phyloP scores from a whole-genome alignment of 2,888 invertebrate species.

The Cephus runcator region DNA sequence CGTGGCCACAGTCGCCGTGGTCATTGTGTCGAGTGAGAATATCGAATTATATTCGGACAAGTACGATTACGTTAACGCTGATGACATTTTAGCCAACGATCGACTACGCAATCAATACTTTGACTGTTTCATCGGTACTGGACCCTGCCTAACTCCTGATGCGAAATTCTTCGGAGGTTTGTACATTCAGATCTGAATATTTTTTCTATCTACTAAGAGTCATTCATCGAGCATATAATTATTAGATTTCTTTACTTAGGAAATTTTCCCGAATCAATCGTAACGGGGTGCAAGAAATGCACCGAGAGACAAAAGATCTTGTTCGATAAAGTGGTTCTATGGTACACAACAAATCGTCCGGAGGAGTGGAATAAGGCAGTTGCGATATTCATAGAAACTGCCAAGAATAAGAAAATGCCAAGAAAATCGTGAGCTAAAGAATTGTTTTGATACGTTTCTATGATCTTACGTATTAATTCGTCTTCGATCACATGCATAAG shows the following conservation, averaged over 20 bases:
- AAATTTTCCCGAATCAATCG: slow-evolving; percentile 44
- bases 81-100: slow-evolving; percentile 46
- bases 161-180: slow-evolving; percentile 49
- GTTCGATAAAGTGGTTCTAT: slow-evolving; percentile 41
- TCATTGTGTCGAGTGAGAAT: slow-evolving; percentile 25
- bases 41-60: slow-evolving; percentile 46
- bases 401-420: neutral
- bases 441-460: neutral
- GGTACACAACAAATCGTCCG: slow-evolving; percentile 45
- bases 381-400: neutral
- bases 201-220: neutral
- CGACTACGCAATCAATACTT: slow-evolving; percentile 50
- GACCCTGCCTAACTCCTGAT: slow-evolving; percentile 46
- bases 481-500: neutral
- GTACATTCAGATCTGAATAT: neutral
- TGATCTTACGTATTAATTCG: neutral
- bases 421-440: neutral
- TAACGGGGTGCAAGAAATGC: slow-evolving; percentile 48
- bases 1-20: slow-evolving; percentile 15
- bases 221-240: neutral
- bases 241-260: slow-evolving; percentile 22
- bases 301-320: slow-evolving; percentile 44
- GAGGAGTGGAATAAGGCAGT: slow-evolving; percentile 35
- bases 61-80: slow-evolving; percentile 50
- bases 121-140: slow-evolving; percentile 44